Evolutionary conservation across 2,113 vertebrate genomes (phyloP), one percentile per base, ranked within the genome.

Genomic region (Perca fluviatilis): DNA sequence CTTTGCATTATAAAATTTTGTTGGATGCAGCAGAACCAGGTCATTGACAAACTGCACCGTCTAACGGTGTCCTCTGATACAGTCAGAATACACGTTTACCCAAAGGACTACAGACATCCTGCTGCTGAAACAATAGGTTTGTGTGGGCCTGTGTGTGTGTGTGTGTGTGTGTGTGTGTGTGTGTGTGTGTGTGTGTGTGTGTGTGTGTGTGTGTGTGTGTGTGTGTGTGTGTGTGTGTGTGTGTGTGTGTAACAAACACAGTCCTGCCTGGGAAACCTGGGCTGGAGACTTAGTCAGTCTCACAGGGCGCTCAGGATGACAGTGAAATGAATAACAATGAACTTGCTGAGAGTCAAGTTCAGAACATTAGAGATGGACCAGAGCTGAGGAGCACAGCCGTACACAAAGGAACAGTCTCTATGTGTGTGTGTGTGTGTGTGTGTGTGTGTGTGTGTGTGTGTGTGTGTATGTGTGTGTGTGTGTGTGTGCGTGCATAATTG

Each of bases 311-410:
- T 25, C 50, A 19, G 76, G 76, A 91, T 83, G 89, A 92, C 90
- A 93, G 88, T 82, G 85, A 89, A 91, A 93, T 89, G 91, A 92
- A 94, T 93, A 92, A 93, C 89, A 92, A 91, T 92, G 80, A 94
- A 93, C 88, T 90, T 57, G 77, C 74, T 36, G 76, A 83, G 85
- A 88, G 84, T 86, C 81, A 88, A 83, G 91, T 90, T 91, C 86
- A 91, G 67, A 88, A 89, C 72, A 77, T 77, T 79, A 86, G 81
- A 81, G 79, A 84, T 77, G 84, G 83, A 81, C 30, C 51, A 2
- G 67, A 84, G 71, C 69, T 43, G 77, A 82, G 62, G 63, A 81
- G 79, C 53, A 53, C 57, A 75, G 75, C 33, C 0, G 3, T 73
- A 67, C 78, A 72, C 62, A 69, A 73, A 78, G 46, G 63, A 68